phyloP scores from a whole-genome alignment of 2,113 vertebrate genomes.

The Corythaeola cristata region DNA sequence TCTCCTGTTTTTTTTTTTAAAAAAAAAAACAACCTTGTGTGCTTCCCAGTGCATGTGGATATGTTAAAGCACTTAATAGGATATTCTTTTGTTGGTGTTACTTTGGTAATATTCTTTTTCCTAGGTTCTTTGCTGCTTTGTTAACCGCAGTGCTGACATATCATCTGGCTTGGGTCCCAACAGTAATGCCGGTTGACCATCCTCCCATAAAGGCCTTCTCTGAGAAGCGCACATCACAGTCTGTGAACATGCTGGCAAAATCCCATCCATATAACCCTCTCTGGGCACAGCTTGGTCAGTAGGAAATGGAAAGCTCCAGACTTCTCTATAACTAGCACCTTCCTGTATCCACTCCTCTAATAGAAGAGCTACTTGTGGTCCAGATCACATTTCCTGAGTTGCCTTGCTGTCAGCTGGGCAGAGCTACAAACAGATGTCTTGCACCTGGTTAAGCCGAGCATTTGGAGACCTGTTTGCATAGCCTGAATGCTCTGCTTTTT shows the following conservation, averaged over 20 bases:
- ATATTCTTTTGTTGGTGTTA: background rate
- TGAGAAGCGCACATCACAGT: constrained; percentile 84
- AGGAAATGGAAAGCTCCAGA: background rate
- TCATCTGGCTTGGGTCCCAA: constrained; percentile 89
- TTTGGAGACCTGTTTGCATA: background rate
- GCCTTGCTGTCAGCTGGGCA: background rate
- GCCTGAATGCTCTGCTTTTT: background rate
- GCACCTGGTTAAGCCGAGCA: background rate
- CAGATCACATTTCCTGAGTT: background rate
- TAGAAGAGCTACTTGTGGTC: background rate
- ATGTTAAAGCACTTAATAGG: background rate
- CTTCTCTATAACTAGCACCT: background rate
- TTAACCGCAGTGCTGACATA: constrained; percentile 87
- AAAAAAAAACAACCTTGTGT: background rate
- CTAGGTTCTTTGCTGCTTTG: constrained; percentile 85
- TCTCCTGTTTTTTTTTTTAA: background rate
- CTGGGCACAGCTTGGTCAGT: constrained; percentile 90
- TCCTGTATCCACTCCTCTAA: background rate
- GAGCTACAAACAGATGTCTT: background rate
- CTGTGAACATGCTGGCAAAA: constrained; percentile 83
- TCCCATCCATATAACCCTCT: constrained; percentile 89
- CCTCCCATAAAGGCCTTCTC: constrained; percentile 81
- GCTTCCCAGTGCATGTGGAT: background rate
- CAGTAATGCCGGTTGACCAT: constrained; percentile 87
- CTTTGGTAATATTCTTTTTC: background rate